phyloP scores from a whole-genome alignment of 2,797 vertebrate genomes.

The Botia kubotai region DNA sequence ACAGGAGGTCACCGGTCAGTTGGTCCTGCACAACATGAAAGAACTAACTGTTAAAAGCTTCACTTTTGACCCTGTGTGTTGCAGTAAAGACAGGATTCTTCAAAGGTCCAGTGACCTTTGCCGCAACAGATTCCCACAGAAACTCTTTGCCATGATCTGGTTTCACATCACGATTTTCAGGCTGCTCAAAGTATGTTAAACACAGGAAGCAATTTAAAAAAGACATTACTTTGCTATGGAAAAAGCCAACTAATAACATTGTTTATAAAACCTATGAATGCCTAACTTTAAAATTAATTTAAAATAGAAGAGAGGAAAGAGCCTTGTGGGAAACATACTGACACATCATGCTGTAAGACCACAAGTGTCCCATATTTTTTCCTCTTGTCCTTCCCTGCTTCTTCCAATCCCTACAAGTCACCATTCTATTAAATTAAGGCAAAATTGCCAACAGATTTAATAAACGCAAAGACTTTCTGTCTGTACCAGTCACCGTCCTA shows the following conservation, averaged over 20 bases:
- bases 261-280: background rate
- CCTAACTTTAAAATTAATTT: too few relatives aligned
- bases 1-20: slow-evolving; percentile 10
- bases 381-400: background rate
- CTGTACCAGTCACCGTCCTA: too few relatives aligned
- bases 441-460: too few relatives aligned
- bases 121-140: slow-evolving; percentile 34
- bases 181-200: slow-evolving; percentile 2
- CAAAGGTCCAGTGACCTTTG: slow-evolving; percentile 59
- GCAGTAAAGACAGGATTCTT: slow-evolving; percentile 52
- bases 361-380: background rate
- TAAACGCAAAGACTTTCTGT: too few relatives aligned
- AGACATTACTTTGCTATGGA: too few relatives aligned
- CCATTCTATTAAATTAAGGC: too few relatives aligned
- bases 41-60: slow-evolving; percentile 46
- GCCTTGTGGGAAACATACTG: too few relatives aligned
- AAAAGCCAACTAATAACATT: too few relatives aligned
- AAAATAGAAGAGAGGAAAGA: too few relatives aligned
- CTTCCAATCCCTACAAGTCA: background rate
- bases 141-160: slow-evolving; percentile 33
- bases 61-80: slow-evolving; percentile 50
- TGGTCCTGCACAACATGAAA: slow-evolving; percentile 33
- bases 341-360: too few relatives aligned
- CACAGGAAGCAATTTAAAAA: background rate
- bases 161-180: slow-evolving; percentile 38